Conservation (phyloP, 2,113 vertebrate genomes). For the Podarcis raffonei region DNA sequence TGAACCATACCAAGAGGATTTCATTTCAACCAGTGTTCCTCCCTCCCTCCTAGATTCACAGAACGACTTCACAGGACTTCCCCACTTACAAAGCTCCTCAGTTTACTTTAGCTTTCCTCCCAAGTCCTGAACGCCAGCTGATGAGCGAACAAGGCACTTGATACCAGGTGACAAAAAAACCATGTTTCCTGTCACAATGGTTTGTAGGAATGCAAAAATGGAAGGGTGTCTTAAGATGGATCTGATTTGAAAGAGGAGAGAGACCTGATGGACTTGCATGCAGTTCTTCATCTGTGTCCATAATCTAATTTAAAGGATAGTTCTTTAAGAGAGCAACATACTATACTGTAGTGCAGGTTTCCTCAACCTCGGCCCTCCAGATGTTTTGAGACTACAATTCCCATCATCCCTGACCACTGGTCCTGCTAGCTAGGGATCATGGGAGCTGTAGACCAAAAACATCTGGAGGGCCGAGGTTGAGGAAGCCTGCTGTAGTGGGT, state of each 20-base stretch:
- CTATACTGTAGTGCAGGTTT: background rate
- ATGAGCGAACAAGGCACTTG: background rate
- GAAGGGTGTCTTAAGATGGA: background rate
- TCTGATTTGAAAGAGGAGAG: no score
- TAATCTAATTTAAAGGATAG: background rate
- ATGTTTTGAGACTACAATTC: background rate
- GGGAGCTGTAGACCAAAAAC: no score
- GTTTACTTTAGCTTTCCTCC: background rate
- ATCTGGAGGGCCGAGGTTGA: no score
- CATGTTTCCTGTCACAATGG: background rate
- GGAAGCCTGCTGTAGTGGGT: no score
- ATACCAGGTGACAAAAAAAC: background rate
- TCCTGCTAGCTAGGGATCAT: no score
- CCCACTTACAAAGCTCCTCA: constrained; percentile 13
- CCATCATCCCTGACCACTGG: no score
- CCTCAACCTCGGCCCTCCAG: no score
- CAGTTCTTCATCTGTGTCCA: no score
- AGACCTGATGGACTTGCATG: background rate
- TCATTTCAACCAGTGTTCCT: constrained; percentile 23
- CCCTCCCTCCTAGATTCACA: background rate
- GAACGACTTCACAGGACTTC: constrained; percentile 4
- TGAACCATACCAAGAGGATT: constrained; percentile 43
- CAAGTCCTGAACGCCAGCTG: background rate
- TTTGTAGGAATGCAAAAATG: background rate
- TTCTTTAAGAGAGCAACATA: background rate